Base-by-base conservation (phyloP, 1,140 invertebrate genomes). In the Acromyrmex charruanus region DNA sequence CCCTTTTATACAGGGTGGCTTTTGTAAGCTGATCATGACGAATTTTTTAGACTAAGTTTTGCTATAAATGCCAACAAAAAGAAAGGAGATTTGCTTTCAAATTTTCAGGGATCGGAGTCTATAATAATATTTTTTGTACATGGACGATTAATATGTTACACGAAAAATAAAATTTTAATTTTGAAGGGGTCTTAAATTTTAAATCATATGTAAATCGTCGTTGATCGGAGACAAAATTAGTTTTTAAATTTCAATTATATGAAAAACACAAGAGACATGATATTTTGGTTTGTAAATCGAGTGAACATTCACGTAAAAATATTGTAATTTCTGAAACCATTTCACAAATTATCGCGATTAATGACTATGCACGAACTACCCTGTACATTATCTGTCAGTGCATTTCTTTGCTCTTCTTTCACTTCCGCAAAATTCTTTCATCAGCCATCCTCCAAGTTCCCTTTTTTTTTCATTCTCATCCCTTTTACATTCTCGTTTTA, bases 351-450 rank as follows among this genome's bases (percentile, higher is more conserved):
- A n/a, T 80, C 31, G 39, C 25, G 18, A 12, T 3, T 66, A 28
- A 31, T 35, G n/a, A 80, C 55, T 35, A 68, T 53, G 14, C n/a
- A 68, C 28, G 9, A 80, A 69, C 44, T 31, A 51, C 10, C 77
- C 28, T 69, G 28, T 79, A 79, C 18, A 16, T 79, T 66, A 28
- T 65, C 18, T 16, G 25, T 66, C 25, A 21, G 39, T 72, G 16
- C 5, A 35, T 31, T 59, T 49, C 18, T 25, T 25, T 25, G 25
- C 16, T 49, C 18, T 59, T 44, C 1, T 82, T 49, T 49, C 39
- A 82, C 16, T 44, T 72, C 25, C 18, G 53, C 68, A 72, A 82
- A 82, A 82, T 82, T 74, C 53, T 31, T 74, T 61, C 61, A 79
- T 74, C 35, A 49, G 18, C 53, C 44, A 72, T 69, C 9, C 31